phyloP scores from a whole-genome alignment of 2,113 vertebrate species.

The Cheirogaleus medius region DNA sequence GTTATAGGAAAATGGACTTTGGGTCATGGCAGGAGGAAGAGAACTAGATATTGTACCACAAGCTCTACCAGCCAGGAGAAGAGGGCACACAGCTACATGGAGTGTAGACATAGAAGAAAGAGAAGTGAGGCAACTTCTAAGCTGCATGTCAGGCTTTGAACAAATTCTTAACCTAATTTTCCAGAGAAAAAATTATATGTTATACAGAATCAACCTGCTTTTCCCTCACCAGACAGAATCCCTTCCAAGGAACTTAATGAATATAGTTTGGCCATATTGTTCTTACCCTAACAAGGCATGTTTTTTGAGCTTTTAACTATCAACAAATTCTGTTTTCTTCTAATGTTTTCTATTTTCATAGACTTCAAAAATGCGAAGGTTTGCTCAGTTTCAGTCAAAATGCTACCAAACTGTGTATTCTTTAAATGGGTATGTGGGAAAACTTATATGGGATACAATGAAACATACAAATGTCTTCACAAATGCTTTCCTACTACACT shows the following conservation, averaged over 20 bases:
- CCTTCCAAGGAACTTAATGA: neutral
- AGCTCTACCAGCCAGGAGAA: neutral
- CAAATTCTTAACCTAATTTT: neutral
- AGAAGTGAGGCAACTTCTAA: neutral
- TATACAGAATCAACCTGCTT: neutral
- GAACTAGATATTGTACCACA: neutral
- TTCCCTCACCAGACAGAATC: neutral
- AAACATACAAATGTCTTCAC: neutral
- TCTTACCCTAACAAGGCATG: neutral
- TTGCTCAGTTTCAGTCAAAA: conserved; percentile 2
- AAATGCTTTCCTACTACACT: neutral
- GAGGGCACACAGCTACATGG: accelerated
- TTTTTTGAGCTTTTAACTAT: neutral
- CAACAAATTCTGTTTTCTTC: neutral
- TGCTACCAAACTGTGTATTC: too few species aligned
- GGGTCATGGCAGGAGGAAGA: neutral
- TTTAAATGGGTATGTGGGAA: neutral
- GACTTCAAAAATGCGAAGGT: neutral
- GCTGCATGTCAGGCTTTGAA: neutral
- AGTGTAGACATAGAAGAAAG: neutral
- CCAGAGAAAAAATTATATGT: neutral
- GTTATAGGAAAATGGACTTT: neutral
- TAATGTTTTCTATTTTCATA: neutral
- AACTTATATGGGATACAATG: neutral
- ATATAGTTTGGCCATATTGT: neutral